Conservation (phyloP, 2,113 vertebrate species). For the Amphiprion percula region DNA sequence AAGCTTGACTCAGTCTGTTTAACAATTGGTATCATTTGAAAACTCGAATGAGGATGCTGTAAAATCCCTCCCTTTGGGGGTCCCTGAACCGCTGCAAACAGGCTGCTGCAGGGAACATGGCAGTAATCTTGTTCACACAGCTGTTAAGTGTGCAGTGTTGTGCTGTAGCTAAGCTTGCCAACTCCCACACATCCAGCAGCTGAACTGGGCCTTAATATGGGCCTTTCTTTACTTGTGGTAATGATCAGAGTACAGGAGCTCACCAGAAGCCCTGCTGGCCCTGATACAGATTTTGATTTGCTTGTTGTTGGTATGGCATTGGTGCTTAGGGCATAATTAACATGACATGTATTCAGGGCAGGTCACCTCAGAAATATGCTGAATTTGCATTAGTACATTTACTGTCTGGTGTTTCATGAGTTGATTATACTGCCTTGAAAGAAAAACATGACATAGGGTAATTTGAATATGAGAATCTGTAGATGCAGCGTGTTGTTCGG, state of each 20-base stretch:
- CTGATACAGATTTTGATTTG: not conserved
- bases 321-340: not conserved
- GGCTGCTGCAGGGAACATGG: constrained; percentile 31
- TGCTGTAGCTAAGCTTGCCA: constrained; percentile 41
- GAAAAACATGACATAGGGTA: not conserved
- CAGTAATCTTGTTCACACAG: constrained; percentile 25
- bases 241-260: constrained; percentile 21
- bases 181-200: constrained; percentile 56
- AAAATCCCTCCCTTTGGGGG: constrained; percentile 24
- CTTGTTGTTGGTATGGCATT: not conserved
- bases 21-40: constrained; percentile 39
- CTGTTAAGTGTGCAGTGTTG: constrained; percentile 44
- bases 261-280: constrained; percentile 10
- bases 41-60: constrained; percentile 29
- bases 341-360: not conserved
- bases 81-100: constrained; percentile 47
- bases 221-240: constrained; percentile 17
- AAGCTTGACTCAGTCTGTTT: constrained; percentile 36
- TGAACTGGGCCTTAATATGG: constrained; percentile 21
- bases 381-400: too few relatives aligned
- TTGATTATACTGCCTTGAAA: not conserved
- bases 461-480: not conserved
- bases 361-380: not conserved
- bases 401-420: not conserved
- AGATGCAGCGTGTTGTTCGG: not conserved